Conservation (phyloP, 2,888 invertebrate species). For the Epinotia demarniana region DNA sequence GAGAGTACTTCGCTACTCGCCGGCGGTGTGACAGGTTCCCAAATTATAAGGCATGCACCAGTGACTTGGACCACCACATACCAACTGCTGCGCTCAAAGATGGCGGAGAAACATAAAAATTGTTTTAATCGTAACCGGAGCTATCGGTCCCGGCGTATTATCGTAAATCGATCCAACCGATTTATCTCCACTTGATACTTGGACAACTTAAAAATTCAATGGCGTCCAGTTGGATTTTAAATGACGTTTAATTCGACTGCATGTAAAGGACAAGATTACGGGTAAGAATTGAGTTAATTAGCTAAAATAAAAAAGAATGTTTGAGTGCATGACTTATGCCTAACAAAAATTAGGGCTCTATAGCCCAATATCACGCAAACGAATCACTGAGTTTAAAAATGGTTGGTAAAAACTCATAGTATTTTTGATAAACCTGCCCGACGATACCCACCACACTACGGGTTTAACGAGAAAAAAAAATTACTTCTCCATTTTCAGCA, state of each 20-base stretch:
- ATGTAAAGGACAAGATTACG: not conserved
- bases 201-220: slow-evolving; percentile 49
- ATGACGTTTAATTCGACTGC: not conserved
- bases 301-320: too few relatives aligned
- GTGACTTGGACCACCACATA: slow-evolving; percentile 52
- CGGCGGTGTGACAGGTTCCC: too few relatives aligned
- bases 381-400: too few relatives aligned
- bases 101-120: slow-evolving; percentile 80
- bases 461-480: too few relatives aligned
- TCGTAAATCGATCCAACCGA: slow-evolving; percentile 78
- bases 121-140: slow-evolving; percentile 78
- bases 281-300: not conserved
- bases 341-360: too few relatives aligned
- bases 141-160: slow-evolving; percentile 65
- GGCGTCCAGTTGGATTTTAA: slow-evolving; percentile 8
- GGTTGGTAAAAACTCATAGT: too few relatives aligned
- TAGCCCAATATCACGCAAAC: too few relatives aligned
- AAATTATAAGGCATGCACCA: slow-evolving; percentile 1
- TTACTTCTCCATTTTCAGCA: too few relatives aligned
- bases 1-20: too few relatives aligned
- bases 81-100: slow-evolving; percentile 74
- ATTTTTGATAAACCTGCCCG: too few relatives aligned
- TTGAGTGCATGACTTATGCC: too few relatives aligned
- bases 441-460: too few relatives aligned
- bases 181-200: slow-evolving; percentile 72